Evolutionary conservation across 2,888 invertebrate species (phyloP), one percentile per base, ranked within the genome.

Genomic region (Apomyelois bistriatella): DNA sequence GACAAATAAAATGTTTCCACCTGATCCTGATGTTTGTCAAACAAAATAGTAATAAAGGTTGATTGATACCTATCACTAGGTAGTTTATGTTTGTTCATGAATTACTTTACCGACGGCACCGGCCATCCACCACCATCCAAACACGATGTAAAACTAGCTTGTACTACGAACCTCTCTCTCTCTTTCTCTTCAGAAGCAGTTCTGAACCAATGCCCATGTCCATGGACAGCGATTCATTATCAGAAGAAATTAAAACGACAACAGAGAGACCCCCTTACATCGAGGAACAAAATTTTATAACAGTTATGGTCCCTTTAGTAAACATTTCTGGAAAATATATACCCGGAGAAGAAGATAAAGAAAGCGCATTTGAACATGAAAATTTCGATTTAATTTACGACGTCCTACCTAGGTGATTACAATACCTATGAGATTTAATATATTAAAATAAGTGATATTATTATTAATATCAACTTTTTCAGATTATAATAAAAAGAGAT

Each of bases 291-390:
- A 65, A 71, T 37, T 76, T 65, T 35, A 54, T 84, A 9, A 61
- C 55, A 16, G 55, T 81, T 32, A 82, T 83, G 47, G 56, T 88
- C n/a, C 86, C 87, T 1, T 58, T 88, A 15, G 71, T 85, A 17
- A 82, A 87, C 43, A 72, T 87, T 10, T 81, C 85, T 28, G 81
- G 70, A 15, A 53, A 65, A 12, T 13, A 74, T 41, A 55, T 63
- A 17, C 65, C 73, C 0, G 63, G 61, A 0, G 52, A 49, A 0
- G 16, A 48, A 5, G 30, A 50, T 8, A 10, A 9, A 0, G 48
- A 54, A 12, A 58, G 55, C 3, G n/a, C 48, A 1, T 60, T 72
- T 41, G 64, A 73, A 38, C 74, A 79, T 1, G 72, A 77, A 1
- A 36, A 62, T 10, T 78, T 85, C 56, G 80, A 86, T 54, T 36